Percentiles rank a stretch among this genome's conserved stretches.
Conservation (phyloP, 2,113 vertebrate genomes). For the Pontoporia blainvillei region DNA sequence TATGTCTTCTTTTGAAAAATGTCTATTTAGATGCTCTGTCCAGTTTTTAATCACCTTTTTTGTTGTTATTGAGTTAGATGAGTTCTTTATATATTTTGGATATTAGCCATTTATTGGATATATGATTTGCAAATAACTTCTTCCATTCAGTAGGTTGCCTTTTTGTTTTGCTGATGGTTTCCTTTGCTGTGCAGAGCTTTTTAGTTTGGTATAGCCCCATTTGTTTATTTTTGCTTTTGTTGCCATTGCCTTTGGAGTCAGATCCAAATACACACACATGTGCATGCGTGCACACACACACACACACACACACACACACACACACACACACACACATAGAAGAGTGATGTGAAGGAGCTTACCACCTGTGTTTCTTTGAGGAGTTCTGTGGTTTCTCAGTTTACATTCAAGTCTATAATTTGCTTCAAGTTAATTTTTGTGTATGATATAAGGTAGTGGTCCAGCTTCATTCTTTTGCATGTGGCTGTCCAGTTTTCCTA, state of each 20-base stretch:
- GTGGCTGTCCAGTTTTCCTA: neutral
- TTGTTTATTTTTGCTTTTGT: neutral
- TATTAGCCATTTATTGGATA: neutral
- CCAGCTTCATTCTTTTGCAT: neutral
- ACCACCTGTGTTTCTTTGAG: neutral
- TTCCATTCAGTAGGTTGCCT: neutral
- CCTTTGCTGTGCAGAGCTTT: neutral
- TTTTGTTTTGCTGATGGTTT: neutral
- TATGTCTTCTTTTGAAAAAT: neutral
- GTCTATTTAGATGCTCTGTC: neutral
- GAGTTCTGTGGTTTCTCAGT: neutral
- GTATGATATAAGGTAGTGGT: neutral
- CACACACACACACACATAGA: no score
- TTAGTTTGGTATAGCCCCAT: neutral
- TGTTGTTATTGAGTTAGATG: neutral
- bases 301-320: accelerated
- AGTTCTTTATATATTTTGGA: neutral
- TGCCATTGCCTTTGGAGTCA: neutral
- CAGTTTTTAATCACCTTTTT: neutral
- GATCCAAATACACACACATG: no score
- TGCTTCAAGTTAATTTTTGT: neutral
- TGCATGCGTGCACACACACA: accelerated
- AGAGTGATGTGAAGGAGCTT: neutral
- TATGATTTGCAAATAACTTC: neutral
- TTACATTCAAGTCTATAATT: neutral